Conservation (phyloP, 1,140 invertebrate genomes). For the Neomicropteryx cornuta region DNA sequence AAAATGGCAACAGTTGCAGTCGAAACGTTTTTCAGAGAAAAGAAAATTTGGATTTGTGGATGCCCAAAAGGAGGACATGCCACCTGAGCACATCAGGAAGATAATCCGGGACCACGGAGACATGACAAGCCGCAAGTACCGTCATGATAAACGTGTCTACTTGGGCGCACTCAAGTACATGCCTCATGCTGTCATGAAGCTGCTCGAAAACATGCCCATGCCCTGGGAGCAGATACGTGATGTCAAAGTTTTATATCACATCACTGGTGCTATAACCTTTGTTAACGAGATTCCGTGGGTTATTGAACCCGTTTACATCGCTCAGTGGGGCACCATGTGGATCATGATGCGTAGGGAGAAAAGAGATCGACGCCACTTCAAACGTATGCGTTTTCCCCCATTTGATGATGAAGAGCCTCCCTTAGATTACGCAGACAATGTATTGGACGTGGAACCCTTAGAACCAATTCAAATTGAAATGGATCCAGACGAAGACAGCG, state of each 20-base stretch:
- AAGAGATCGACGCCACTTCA: conserved; percentile 96
- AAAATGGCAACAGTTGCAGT: conserved; percentile 98
- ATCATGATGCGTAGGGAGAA: conserved; percentile 99
- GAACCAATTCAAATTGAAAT: conserved; percentile 99
- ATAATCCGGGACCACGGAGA: conserved; percentile 99
- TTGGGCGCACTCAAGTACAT: conserved; percentile 98
- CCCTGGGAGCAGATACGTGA: conserved; percentile 99
- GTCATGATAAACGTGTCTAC: conserved; percentile 98
- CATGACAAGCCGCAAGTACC: conserved; percentile 97
- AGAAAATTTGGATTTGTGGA: conserved; percentile 98
- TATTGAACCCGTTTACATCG: conserved; percentile 97
- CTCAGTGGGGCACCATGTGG: conserved; percentile 99
- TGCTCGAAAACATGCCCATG: conserved; percentile 99
- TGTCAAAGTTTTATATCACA: conserved; percentile 94
- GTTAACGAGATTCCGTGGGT: conserved; percentile 99
- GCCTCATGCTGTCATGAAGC: conserved; percentile 98
- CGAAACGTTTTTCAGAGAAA: conserved; percentile 96
- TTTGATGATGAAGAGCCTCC: conserved; percentile 99
- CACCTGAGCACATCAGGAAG: conserved; percentile 96
- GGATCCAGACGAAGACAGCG: conserved; percentile 90
- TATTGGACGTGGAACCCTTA: conserved; percentile 96
- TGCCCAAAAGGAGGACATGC: conserved; percentile 99
- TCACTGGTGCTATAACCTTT: conserved; percentile 99
- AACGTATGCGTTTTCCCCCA: conserved; percentile 98
- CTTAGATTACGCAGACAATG: conserved; percentile 97